Percentiles rank a stretch among this genome's conserved stretches.
These are phyloP conservation scores for Sphaerodactylus townsendi DNA, from an alignment of 2,113 vertebrate genomes.

Conservation along the genomic window DNA sequence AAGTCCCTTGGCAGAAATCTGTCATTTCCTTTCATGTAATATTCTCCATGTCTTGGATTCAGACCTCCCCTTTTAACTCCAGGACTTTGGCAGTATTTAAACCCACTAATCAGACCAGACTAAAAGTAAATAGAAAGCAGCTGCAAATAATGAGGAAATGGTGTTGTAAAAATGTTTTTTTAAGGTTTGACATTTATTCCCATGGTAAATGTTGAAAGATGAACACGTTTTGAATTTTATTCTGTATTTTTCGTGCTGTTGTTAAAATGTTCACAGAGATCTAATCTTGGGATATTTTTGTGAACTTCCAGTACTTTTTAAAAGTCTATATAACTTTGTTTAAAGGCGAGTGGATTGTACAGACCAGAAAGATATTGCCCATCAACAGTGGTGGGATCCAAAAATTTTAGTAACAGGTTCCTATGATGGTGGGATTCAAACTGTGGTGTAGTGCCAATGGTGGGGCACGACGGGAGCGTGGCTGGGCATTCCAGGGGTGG, in stretches of 20 bases:
- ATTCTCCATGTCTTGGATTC: neutral
- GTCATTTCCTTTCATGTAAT: neutral
- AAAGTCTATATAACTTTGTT: neutral
- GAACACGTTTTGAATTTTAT: neutral
- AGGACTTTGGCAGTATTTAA: rapidly evolving
- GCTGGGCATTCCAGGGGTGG: no score
- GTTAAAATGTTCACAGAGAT: neutral
- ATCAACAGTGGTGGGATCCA: no score
- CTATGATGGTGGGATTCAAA: no score
- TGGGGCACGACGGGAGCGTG: no score
- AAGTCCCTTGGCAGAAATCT: neutral
- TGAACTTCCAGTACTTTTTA: neutral
- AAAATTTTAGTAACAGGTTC: no score
- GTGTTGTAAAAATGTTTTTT: neutral
- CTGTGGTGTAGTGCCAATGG: no score
- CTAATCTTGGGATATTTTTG: neutral
- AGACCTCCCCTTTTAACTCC: neutral
- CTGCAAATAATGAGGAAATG: constrained; percentile 7
- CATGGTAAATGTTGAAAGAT: neutral
- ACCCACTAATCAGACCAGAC: neutral
- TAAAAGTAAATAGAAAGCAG: constrained; percentile 17
- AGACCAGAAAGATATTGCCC: neutral
- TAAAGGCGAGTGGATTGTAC: neutral
- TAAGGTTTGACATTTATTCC: neutral
- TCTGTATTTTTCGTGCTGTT: neutral